Percentiles rank a stretch among this genome's conserved stretches.
These are phyloP conservation scores for Apodemus sylvaticus DNA, from an alignment of 2,113 vertebrate species.

Conservation along the genomic window DNA sequence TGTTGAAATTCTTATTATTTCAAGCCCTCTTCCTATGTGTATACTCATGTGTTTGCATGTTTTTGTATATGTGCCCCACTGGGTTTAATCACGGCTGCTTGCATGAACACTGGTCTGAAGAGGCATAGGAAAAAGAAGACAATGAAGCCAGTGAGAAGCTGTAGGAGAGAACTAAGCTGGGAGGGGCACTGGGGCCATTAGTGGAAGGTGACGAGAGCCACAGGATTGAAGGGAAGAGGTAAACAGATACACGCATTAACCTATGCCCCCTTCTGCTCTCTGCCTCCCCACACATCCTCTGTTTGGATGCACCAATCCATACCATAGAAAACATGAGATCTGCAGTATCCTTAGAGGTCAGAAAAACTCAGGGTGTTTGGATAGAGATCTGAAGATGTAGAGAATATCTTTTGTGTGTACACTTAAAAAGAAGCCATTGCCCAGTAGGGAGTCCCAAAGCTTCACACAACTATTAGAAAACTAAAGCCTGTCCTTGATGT, in stretches of 20 bases:
- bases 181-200: not conserved
- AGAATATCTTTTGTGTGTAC: not conserved
- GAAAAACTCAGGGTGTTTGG: not conserved
- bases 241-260: not conserved
- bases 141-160: not conserved
- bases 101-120: not conserved
- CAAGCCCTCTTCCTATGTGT: not conserved
- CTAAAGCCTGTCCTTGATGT: not conserved
- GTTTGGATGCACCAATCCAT: not conserved
- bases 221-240: not conserved
- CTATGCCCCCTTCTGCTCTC: not conserved
- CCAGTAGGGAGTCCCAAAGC: not conserved
- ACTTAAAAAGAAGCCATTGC: not conserved
- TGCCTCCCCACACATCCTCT: not conserved
- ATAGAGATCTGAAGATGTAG: not conserved
- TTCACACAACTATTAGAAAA: not conserved
- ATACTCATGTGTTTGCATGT: not conserved
- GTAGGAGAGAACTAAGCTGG: not conserved
- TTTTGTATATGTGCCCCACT: not conserved
- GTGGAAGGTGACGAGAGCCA: not conserved
- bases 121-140: not conserved
- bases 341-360: not conserved
- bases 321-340: not conserved
- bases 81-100: not conserved
- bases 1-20: not conserved